Conservation (phyloP, 2,113 vertebrate species). For the Varanus komodoensis region DNA sequence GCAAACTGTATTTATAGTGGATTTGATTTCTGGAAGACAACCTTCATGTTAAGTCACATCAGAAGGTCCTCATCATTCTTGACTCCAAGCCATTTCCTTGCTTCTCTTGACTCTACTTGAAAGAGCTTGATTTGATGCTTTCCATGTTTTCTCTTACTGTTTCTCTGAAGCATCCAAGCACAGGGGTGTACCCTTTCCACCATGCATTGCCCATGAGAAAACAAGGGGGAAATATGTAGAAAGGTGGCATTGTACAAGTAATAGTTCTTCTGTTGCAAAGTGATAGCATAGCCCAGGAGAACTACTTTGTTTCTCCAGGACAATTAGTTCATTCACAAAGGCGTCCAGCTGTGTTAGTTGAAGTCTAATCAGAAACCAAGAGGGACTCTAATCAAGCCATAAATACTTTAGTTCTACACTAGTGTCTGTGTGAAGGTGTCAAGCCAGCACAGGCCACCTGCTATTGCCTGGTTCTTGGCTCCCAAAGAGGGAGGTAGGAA, state of each 20-base stretch:
- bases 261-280: background rate
- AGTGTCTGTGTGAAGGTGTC: conserved; percentile 9
- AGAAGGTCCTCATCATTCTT: background rate
- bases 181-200: background rate
- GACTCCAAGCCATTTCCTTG: background rate
- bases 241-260: background rate
- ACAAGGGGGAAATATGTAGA: background rate
- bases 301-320: background rate
- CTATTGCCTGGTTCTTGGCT: conserved; percentile 41
- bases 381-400: conserved; percentile 14
- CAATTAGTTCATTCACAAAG: conserved; percentile 33
- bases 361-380: background rate
- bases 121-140: background rate
- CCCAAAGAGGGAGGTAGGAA: conserved; percentile 37
- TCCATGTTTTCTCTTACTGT: conserved; percentile 14
- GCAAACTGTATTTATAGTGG: conserved; percentile 20
- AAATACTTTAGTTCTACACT: conserved; percentile 8
- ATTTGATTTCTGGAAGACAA: conserved; percentile 65
- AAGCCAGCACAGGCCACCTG: conserved; percentile 30
- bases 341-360: conserved; percentile 17
- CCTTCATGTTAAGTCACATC: conserved; percentile 58
- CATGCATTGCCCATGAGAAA: background rate
- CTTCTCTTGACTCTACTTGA: background rate
- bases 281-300: conserved; percentile 4
- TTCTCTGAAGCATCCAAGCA: conserved; percentile 18